A percentile compares a stretch with the other conserved stretches of the same genome.
phyloP scores from a whole-genome alignment of 1,140 invertebrate genomes.

The Aphelenchoides besseyi region DNA sequence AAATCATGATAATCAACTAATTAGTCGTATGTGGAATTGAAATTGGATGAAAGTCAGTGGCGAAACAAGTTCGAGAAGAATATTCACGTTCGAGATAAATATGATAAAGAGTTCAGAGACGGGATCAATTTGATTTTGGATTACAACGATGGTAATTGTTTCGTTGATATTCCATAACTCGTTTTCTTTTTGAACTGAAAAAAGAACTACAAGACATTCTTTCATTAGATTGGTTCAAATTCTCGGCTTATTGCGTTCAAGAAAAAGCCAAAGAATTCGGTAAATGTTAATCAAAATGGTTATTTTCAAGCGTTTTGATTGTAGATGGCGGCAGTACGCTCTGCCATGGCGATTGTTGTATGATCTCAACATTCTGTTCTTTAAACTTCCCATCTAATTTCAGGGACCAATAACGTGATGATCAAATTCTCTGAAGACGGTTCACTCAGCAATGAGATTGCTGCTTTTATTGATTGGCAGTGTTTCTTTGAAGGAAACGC shows the following conservation, averaged over 20 bases:
- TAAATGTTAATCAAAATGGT: neutral
- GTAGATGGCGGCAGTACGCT: neutral
- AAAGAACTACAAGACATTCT: neutral
- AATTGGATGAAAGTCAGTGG: neutral
- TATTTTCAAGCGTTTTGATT: neutral
- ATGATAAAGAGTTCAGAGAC: neutral
- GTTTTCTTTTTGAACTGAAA: neutral
- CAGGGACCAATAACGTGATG: constrained; percentile 21
- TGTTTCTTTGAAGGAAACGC: constrained; percentile 6
- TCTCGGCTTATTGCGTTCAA: neutral
- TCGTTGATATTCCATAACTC: neutral
- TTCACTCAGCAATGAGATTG: constrained; percentile 3
- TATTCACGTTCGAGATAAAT: neutral
- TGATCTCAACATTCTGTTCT: neutral
- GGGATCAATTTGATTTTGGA: neutral
- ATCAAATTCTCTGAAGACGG: constrained; percentile 11
- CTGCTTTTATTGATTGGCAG: constrained; percentile 27
- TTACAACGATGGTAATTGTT: neutral
- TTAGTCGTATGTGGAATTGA: neutral
- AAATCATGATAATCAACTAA: neutral
- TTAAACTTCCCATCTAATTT: neutral
- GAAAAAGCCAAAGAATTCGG: neutral
- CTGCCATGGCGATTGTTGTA: neutral
- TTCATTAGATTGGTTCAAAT: neutral
- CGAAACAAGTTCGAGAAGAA: neutral